Evolutionary conservation across 2,888 invertebrate genomes (phyloP).

Genomic region (Pegoplata infirma): DNA sequence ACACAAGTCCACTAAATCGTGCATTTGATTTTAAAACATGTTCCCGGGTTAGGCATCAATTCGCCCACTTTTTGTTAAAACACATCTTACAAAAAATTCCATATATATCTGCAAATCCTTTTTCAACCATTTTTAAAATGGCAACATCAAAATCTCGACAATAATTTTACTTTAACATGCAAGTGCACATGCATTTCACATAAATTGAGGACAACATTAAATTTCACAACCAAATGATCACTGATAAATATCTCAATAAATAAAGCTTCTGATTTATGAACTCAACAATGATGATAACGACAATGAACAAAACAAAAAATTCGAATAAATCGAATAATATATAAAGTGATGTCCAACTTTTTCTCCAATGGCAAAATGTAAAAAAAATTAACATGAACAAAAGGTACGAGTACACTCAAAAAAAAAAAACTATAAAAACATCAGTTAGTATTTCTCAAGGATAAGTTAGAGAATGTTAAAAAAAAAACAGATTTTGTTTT

Average conservation of each 20-base stretch:
- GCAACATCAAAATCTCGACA: not conserved
- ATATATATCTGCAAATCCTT: too few relatives aligned
- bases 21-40: too few relatives aligned
- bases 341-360: constrained; percentile 18
- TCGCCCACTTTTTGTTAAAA: too few relatives aligned
- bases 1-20: too few relatives aligned
- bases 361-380: not conserved
- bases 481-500: too few relatives aligned
- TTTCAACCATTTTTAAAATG: not conserved
- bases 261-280: constrained; percentile 64
- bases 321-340: constrained; percentile 49
- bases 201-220: constrained; percentile 39
- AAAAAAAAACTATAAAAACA: too few relatives aligned
- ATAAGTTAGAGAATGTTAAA: too few relatives aligned
- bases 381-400: constrained; percentile 17
- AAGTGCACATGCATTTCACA: constrained; percentile 42
- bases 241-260: constrained; percentile 63
- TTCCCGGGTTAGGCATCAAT: too few relatives aligned
- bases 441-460: too few relatives aligned
- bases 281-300: constrained; percentile 59
- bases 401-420: too few relatives aligned
- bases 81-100: too few relatives aligned
- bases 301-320: constrained; percentile 35
- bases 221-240: constrained; percentile 61
- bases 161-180: constrained; percentile 25